Evolutionary conservation across 2,113 vertebrate species (phyloP), one percentile per base, ranked within the genome.

Genomic region (Etheostoma cragini): DNA sequence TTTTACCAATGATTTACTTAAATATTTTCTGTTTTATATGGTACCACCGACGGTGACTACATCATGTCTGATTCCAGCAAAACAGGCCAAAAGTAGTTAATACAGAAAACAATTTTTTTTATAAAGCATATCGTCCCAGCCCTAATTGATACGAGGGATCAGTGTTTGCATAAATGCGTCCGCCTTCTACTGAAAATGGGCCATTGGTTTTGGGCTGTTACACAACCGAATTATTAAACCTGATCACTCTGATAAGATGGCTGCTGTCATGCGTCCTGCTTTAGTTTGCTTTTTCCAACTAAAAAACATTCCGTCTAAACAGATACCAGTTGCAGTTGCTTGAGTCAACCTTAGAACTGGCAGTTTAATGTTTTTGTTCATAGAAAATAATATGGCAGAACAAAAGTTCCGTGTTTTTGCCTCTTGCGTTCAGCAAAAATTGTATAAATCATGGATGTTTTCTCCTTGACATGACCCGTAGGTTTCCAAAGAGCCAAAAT

Each of bases 331-430:
- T 21, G n/a, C 16, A 30, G 16, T 14, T 26, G 3, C 76, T 81
- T 63, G n/a, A 49, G 19, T 68, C 54, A 16, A 16, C 72, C 33
- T n/a, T 42, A 17, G 19, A 73, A 16, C 30, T 7, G 19, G 6
- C 11, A 13, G 58, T 52, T 11, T 2, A 3, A 62, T 49, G 5
- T 57, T 69, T 42, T 42, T 69, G 38, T 62, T 21, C 46, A 22
- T 4, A 8, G 35, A 60, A 78, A 61, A 24, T 17, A 3, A 6
- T 65, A 61, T 53, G 22, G 53, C 42, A 62, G 22, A 79, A 79
- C 66, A 76, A 69, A 61, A 19, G 38, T 56, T 57, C 8, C 16
- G 50, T 42, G 30, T 14, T 53, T 17, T 22, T 61, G 38, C 38
- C 38, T 8, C 38, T 38, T 10, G 38, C 38, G 38, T 38, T 8